Conservation (phyloP, 2,888 invertebrate genomes). For the Ecliptopera silaceata region DNA sequence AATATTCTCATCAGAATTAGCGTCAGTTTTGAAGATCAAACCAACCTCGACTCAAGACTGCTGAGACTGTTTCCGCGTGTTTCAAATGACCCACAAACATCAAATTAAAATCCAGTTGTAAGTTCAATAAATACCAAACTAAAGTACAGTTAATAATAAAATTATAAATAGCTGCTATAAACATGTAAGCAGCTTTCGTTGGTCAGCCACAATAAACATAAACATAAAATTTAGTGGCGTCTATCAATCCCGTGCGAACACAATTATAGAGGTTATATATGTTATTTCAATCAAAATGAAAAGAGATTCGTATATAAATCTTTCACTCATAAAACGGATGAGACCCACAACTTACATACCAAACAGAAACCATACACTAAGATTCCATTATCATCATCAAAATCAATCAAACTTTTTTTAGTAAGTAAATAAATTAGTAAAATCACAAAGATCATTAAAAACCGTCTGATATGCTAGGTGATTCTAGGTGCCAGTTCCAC, state of each 20-base stretch:
- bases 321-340: not conserved
- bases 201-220: conserved; percentile 18
- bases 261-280: conserved; percentile 26
- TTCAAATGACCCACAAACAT: no score
- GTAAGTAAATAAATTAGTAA: no score
- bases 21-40: no score
- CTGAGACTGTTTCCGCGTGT: no score
- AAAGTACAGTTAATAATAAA: conserved; percentile 16
- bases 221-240: conserved; percentile 22
- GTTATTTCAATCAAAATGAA: conserved; percentile 30
- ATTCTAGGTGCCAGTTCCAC: no score
- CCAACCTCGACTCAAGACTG: no score
- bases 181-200: conserved; percentile 16
- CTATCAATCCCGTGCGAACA: conserved; percentile 27
- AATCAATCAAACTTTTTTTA: no score
- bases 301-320: conserved; percentile 6
- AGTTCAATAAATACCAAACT: not conserved
- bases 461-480: no score
- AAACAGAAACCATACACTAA: no score
- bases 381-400: no score
- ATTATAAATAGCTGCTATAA: conserved; percentile 13
- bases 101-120: not conserved
- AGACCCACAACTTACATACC: not conserved
- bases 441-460: no score
- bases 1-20: no score